A percentile compares a stretch with the other conserved stretches of the same genome.
These are phyloP conservation scores for Sesamia nonagrioides DNA, from an alignment of 1,140 invertebrate genomes.

Conservation along the genomic window DNA sequence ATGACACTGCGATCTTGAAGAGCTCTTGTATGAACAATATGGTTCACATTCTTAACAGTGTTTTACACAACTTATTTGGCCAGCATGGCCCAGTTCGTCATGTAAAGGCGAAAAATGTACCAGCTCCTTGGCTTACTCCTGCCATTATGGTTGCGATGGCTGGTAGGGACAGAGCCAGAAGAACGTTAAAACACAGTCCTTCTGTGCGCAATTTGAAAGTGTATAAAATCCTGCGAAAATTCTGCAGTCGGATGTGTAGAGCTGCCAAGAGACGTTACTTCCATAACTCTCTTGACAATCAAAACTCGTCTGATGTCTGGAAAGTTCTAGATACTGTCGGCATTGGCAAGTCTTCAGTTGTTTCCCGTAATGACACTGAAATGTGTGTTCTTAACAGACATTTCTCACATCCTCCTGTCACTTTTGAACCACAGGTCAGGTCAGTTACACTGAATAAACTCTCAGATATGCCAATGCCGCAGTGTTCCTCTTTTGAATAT, in stretches of 20 bases:
- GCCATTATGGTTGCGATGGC: not conserved
- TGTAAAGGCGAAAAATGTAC: not conserved
- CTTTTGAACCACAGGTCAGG: not conserved
- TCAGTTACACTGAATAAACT: not conserved
- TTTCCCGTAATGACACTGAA: not conserved
- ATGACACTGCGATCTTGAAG: not conserved
- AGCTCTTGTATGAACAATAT: not conserved
- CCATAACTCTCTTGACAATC: not conserved
- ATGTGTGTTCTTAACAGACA: not conserved
- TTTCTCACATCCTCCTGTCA: not conserved
- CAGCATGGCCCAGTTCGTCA: not conserved
- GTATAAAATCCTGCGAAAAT: not conserved
- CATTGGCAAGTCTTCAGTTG: not conserved
- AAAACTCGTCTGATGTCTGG: not conserved
- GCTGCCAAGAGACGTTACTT: not conserved
- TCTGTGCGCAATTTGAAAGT: not conserved
- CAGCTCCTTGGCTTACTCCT: not conserved
- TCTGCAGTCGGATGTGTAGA: not conserved
- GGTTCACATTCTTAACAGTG: not conserved
- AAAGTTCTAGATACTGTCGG: not conserved
- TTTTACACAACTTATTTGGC: not conserved
- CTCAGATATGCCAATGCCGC: not conserved
- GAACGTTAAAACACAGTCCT: not conserved
- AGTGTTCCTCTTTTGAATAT: not conserved
- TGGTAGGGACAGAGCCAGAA: not conserved